Evolutionary conservation across 2,113 vertebrate genomes (phyloP).

Genomic region (Felis chaus): DNA sequence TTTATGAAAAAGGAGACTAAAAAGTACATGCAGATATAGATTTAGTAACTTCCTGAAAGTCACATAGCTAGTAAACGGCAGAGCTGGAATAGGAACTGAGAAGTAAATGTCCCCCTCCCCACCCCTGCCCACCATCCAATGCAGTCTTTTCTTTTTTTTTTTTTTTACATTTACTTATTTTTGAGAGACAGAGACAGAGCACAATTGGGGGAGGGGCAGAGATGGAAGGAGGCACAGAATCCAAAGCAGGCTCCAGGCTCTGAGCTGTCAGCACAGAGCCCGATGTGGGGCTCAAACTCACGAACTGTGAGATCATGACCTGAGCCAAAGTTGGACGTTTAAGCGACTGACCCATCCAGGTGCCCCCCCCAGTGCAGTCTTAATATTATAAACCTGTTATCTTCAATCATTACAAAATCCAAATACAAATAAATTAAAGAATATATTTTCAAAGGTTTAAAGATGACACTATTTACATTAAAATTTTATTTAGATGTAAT

Average conservation of each 20-base stretch:
- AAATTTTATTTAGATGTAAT: slow-evolving; percentile 32
- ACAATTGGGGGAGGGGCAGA: no score
- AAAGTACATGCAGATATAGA: background rate
- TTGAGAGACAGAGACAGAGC: no score
- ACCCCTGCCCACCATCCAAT: no score
- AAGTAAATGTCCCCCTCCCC: background rate
- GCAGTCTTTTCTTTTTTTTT: background rate
- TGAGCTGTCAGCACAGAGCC: no score
- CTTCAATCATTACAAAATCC: background rate
- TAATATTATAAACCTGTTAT: background rate
- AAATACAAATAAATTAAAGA: background rate
- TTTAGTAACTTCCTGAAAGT: background rate
- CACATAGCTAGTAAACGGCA: background rate
- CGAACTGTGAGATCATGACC: no score
- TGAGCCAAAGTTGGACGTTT: no score
- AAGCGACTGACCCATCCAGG: no score
- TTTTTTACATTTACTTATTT: no score
- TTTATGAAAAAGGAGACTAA: slow-evolving; percentile 34
- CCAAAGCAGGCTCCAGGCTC: no score
- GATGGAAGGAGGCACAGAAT: no score
- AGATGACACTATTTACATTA: slow-evolving; percentile 4
- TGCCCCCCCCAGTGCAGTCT: background rate
- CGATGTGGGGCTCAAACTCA: no score
- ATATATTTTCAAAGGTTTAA: slow-evolving; percentile 22
- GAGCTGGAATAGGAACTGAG: background rate